A percentile compares a stretch with the other conserved stretches of the same genome.
phyloP scores from a whole-genome alignment of 2,888 invertebrate genomes.

The Mycalesis mineus region DNA sequence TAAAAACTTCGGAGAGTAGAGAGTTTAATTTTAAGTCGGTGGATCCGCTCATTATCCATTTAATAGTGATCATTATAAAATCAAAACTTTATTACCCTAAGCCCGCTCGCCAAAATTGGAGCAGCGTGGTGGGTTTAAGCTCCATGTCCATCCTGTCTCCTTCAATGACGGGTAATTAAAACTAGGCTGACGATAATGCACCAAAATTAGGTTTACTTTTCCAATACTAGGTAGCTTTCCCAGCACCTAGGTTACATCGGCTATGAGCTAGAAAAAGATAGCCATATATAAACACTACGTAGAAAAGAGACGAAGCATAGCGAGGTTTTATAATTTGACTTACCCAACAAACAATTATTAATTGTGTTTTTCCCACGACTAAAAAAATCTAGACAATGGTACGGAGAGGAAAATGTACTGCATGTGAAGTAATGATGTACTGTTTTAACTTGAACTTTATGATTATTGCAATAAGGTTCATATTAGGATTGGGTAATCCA shows the following conservation, averaged over 20 bases:
- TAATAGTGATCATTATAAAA: no score
- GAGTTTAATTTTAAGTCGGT: no score
- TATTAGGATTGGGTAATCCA: background rate
- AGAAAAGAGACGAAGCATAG: background rate
- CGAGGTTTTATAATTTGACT: background rate
- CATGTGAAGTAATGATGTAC: background rate
- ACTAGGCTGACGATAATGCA: no score
- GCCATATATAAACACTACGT: background rate
- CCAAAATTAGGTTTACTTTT: background rate
- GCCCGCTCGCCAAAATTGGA: no score
- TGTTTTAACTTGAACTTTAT: background rate
- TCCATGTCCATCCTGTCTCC: no score
- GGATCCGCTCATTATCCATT: no score
- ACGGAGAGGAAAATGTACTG: background rate
- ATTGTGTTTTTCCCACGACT: constrained; percentile 11
- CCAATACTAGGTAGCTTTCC: background rate
- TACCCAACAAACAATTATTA: constrained; percentile 7
- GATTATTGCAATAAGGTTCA: background rate
- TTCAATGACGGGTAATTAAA: no score
- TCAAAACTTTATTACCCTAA: no score
- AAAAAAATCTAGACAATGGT: constrained; percentile 9
- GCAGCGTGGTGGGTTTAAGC: no score
- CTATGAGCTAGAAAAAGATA: background rate
- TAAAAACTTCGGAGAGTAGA: no score
- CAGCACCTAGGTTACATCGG: background rate